These are phyloP conservation scores for Nansenia antarctica DNA, from an alignment of 2,113 vertebrate genomes.

Conservation along the genomic window DNA sequence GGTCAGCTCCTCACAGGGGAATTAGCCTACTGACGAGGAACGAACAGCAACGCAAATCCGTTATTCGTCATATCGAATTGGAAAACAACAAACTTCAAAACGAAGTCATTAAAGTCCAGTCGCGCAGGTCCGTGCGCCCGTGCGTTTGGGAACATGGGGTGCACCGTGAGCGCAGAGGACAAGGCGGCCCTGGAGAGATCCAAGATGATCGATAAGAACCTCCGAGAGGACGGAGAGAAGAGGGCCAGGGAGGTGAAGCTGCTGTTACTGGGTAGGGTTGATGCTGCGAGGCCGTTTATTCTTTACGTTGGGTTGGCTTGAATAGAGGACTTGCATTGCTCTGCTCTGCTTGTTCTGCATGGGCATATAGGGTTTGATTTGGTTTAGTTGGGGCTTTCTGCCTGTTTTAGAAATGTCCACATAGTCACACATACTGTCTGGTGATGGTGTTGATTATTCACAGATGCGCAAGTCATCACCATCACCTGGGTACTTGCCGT, in stretches of 20 bases:
- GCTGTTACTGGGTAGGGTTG: constrained; percentile 89
- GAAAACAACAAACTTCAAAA: background rate
- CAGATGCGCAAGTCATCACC: background rate
- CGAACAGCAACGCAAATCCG: too few species aligned
- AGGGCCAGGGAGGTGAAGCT: constrained; percentile 93
- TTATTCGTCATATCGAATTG: background rate
- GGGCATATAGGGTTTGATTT: background rate
- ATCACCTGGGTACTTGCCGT: background rate
- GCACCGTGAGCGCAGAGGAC: constrained; percentile 93
- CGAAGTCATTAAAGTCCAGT: background rate
- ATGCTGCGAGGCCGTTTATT: constrained; percentile 2
- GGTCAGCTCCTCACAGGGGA: too few species aligned
- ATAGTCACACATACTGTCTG: background rate
- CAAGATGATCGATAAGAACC: constrained; percentile 96
- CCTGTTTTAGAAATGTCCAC: background rate
- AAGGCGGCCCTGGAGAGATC: constrained; percentile 94
- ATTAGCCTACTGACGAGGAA: too few species aligned
- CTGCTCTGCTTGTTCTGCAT: background rate
- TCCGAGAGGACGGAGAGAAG: constrained; percentile 94
- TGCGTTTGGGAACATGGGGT: constrained; percentile 83
- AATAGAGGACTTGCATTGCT: too few species aligned
- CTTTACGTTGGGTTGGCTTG: too few species aligned
- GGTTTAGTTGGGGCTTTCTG: background rate
- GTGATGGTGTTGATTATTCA: too few species aligned
- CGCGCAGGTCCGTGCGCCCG: constrained; percentile 29